Evolutionary conservation across 2,797 vertebrate species (phyloP), one percentile per base, ranked within the genome.

Genomic region (Sternotherus odoratus): DNA sequence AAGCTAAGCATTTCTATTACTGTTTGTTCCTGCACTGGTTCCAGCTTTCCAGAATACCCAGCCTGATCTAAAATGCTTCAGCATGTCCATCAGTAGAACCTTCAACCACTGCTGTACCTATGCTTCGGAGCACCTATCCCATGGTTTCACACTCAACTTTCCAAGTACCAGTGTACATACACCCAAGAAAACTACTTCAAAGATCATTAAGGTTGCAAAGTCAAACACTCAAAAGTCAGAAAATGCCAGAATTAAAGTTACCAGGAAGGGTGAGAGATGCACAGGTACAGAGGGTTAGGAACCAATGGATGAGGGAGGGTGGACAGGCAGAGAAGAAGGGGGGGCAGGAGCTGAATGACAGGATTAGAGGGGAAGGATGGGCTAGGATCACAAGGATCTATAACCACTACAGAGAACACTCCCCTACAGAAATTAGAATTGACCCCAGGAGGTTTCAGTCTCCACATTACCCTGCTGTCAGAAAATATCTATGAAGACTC

Each of bases 61-160:
- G 83, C 89, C 19, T 50, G n/a, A 94, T 91, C 82, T 50, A 43
- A 56, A 21, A 87, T 89, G 87, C 94, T 92, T 93, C 94, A 96
- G 88, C 86, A 89, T 39, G n/a, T 95, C 90, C 93, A 91, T 66
- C 84, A 88, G 87, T 2, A 88, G 93, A 91, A 63, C 91, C 33
- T 89, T 77, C 88, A 83, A n/a, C 63, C 86, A 39, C 69, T 87
- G 90, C 82, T 89, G 79, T 12, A 93, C 66, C 85, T 60, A 49
- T 79, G 7, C 69, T 91, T 69, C 63, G 83, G 80, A 91, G 85
- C 83, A 50, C 78, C 88, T 50, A 89, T 66, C 89, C 89, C 54
- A 49, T 53, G 72, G 88, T 77, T 28, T 60, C 82, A 89, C 84
- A 77, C 33, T 92, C 49, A 12, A 7, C 74, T 83, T 91, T 78